Percentiles rank a stretch among this genome's conserved stretches.
Conservation (phyloP, 2,888 invertebrate genomes). For the Orthosia incerta region DNA sequence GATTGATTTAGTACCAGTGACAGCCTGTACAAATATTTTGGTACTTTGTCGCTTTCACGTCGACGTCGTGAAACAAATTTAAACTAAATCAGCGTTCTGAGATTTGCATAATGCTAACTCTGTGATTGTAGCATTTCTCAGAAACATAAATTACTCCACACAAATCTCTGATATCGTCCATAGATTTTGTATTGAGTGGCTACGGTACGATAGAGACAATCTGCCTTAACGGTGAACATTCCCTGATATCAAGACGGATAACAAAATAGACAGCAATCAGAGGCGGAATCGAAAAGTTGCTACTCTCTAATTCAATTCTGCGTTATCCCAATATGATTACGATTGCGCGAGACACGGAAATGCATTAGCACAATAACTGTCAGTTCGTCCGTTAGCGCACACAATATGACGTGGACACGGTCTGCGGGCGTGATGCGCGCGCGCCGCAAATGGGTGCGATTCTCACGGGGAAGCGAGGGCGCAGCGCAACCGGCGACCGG, state of each 20-base stretch:
- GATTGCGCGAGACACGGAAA: conserved; percentile 72
- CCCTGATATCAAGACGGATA: conserved; percentile 62
- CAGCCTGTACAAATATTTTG: conserved; percentile 66
- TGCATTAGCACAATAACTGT: conserved; percentile 80
- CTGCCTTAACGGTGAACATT: conserved; percentile 58
- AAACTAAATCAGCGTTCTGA: conserved; percentile 42
- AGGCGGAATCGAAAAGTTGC: conserved; percentile 57
- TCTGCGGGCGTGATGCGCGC: conserved; percentile 73
- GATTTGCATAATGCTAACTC: conserved; percentile 55
- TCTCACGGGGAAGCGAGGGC: conserved; percentile 76
- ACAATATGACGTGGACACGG: conserved; percentile 74
- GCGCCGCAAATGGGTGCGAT: conserved; percentile 76
- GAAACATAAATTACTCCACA: conserved; percentile 51
- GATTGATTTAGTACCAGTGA: conserved; percentile 76
- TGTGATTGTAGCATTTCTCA: conserved; percentile 54
- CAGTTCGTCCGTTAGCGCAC: conserved; percentile 74
- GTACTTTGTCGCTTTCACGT: conserved; percentile 64
- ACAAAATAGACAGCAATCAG: conserved; percentile 54
- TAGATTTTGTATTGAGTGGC: conserved; percentile 47
- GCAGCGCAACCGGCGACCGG: conserved; percentile 23
- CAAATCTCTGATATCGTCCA: conserved; percentile 54
- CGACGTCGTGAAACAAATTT: conserved; percentile 57
- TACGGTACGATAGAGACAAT: conserved; percentile 55
- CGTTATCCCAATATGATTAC: conserved; percentile 64
- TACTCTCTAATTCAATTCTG: conserved; percentile 64